Evolutionary conservation across 2,113 vertebrate genomes (phyloP), one percentile per base, ranked within the genome.

Genomic region (Poeciliopsis prolifica): DNA sequence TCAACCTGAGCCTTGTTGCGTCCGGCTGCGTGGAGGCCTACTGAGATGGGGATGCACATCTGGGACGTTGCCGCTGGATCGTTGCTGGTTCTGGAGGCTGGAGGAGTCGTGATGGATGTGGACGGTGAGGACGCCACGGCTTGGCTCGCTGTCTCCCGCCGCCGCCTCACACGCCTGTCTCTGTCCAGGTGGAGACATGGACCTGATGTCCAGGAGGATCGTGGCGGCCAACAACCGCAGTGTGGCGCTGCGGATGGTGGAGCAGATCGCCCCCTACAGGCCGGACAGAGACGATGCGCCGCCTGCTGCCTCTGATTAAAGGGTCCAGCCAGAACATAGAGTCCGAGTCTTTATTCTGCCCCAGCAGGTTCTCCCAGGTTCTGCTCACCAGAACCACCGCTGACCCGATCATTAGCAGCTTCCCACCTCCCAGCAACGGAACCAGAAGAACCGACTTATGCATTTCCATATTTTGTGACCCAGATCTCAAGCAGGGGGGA

Each of bases 1-100:
- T 96, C 67, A 99, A 99, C 88, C 97, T 98, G 97, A 98, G 97
- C 86, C 93, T 97, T 35, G 97, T 99, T 79, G 98, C 97, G 4
- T 77, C 94, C 0, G 98, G 98, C 9, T 96, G 94, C 22, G 97
- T 96, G 0, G 97, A 99, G 60, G 97, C 95, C 0, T 99, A 98
- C 68, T 99, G 98, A 99, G 80, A 97, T 97, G 71, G 97, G 98
- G 1, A 95, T 97, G 79, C 98, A 99, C 70, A 96, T 97, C 70
- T 99, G 98, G 98, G 98, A 99, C 33, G 78, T 98, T 5, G 97
- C 98, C 0, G 98, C 97, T 0, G 96, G 92, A 0, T 95, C 96
- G 2, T 83, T 99, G 68, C 95, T 99, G 0, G 93, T 99, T 60
- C 93, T 93, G 0, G 97, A 99, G 87, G 97, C 98, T 0, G 98